Evolutionary conservation across 2,113 vertebrate genomes (phyloP).

Genomic region (Gymnarchus niloticus): DNA sequence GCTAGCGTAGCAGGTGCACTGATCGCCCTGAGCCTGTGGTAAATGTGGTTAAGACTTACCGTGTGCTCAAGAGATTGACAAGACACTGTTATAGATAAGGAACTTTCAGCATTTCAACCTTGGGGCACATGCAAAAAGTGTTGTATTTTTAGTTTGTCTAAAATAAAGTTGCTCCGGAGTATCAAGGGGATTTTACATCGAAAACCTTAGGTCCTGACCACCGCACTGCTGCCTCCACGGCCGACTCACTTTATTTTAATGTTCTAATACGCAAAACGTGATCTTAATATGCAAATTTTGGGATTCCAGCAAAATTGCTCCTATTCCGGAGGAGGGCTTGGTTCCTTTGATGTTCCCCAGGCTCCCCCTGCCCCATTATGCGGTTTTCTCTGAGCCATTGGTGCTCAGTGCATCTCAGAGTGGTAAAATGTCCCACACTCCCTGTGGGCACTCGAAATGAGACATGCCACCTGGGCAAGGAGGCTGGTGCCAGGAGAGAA

Average conservation of each 20-base stretch:
- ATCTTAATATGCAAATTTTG: neutral
- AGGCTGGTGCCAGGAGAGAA: neutral
- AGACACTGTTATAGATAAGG: neutral
- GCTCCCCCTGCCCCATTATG: neutral
- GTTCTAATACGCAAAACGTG: neutral
- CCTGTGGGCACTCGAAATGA: neutral
- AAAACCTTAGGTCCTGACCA: neutral
- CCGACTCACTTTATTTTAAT: neutral
- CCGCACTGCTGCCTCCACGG: neutral
- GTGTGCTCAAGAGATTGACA: neutral
- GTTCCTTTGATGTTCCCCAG: neutral
- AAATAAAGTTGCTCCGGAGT: neutral
- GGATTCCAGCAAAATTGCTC: neutral
- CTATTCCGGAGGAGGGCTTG: neutral
- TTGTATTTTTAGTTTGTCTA: slow-evolving; percentile 1
- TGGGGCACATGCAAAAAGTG: neutral
- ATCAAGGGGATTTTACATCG: neutral
- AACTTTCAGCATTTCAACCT: neutral
- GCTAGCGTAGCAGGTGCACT: neutral
- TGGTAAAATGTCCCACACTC: neutral
- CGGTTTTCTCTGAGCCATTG: neutral
- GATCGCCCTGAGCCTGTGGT: neutral
- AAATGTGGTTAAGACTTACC: neutral
- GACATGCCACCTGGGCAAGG: neutral
- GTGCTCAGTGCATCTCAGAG: neutral